Base-by-base conservation (phyloP, 2,888 invertebrate species). In the Crepidodera aurea region DNA sequence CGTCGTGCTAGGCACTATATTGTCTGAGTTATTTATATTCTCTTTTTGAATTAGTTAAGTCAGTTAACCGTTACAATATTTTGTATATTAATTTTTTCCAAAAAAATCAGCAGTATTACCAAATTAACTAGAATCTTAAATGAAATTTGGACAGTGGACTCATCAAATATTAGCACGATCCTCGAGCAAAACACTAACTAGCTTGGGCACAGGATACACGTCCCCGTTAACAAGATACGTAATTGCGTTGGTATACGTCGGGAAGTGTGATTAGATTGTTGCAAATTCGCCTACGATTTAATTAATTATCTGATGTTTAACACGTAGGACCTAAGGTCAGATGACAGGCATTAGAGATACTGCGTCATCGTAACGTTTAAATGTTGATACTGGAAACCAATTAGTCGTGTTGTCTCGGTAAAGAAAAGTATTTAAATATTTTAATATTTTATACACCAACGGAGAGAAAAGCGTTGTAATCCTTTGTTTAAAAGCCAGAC, bases 191-290 rank as follows among this genome's bases (percentile, higher is more conserved):
- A 44, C 44, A 22, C 44, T 25, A 44, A 44, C 44, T 22, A 44
- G 25, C 44, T 22, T 4, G 19, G 44, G 19, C 25, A 22, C 4
- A 44, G 44, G 44, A 44, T 22, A 22, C 44, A 25, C 44, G 13
- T 25, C 2, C 22, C 44, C 12, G n/a, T 10, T 44, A 44, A 44
- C 44, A 44, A 44, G 44, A 22, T 44, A 22, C 44, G 10, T 44
- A 44, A 44, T 44, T 22, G 44, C 44, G 19, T 44, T 22, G 25
- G 10, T n/a, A 29, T 42, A 42, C 42, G 16, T 42, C 42, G 16
- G 42, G 6, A 12, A 44, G 44, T 44, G 44, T 44, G 44, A 44
- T 44, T 44, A 44, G 44, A 44, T 44, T 44, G 44, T 44, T 44
- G 44, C 22, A 22, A 44, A 44, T 44, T 44, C 44, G 44, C 44